phyloP scores from a whole-genome alignment of 1,140 invertebrate genomes.

The Tetragnatha versicolor region DNA sequence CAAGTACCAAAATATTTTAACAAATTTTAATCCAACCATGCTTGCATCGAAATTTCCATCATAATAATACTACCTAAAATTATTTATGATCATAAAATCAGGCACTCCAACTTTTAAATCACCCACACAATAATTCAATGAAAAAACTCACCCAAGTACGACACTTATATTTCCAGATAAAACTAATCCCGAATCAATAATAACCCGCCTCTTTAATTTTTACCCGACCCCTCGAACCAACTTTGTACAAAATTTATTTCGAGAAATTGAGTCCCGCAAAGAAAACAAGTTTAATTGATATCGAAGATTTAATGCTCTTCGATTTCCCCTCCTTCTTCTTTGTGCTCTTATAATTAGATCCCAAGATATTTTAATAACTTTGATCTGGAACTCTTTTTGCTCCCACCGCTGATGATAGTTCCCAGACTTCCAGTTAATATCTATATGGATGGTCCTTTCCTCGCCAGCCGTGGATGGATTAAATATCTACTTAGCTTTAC shows the following conservation, averaged over 20 bases:
- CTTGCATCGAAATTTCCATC: too few species aligned
- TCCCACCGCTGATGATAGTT: conserved; percentile 6
- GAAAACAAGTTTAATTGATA: conserved; percentile 25
- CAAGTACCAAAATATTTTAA: too few species aligned
- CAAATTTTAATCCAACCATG: too few species aligned
- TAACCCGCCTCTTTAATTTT: neutral
- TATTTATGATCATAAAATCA: too few species aligned
- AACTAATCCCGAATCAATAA: too few species aligned
- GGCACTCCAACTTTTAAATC: too few species aligned
- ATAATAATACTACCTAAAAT: too few species aligned
- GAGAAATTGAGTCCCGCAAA: neutral
- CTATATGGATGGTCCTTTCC: neutral
- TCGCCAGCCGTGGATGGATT: neutral
- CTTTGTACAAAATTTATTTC: conserved; percentile 12
- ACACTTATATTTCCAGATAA: too few species aligned
- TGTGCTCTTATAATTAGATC: conserved; percentile 14
- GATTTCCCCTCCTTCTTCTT: neutral
- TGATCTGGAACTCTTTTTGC: neutral
- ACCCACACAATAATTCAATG: too few species aligned
- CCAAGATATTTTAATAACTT: conserved; percentile 23
- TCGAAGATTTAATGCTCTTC: conserved; percentile 10
- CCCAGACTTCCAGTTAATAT: neutral
- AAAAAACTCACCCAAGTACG: too few species aligned
- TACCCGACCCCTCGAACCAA: neutral
- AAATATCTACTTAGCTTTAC: too few species aligned